Percentiles rank a stretch among this genome's conserved stretches.
phyloP scores from a whole-genome alignment of 1,140 invertebrate species.

The Polypedilum pembai region DNA sequence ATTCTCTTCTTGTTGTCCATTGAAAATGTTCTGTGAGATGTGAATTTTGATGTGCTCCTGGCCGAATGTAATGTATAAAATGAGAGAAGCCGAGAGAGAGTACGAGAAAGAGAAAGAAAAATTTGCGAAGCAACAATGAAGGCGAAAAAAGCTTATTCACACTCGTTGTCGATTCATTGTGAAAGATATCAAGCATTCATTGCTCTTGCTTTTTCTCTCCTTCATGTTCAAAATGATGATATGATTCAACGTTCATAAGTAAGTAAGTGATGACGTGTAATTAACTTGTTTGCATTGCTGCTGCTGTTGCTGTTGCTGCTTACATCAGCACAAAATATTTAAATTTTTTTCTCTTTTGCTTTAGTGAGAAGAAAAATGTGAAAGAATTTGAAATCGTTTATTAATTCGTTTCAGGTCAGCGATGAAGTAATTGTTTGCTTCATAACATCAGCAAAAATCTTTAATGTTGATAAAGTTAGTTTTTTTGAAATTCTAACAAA shows the following conservation, averaged over 20 bases:
- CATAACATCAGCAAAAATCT: no score
- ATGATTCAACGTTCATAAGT: neutral
- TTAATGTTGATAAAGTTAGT: no score
- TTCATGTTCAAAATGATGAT: neutral
- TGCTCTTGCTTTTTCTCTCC: no score
- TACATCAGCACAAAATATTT: no score
- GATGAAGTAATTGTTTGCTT: no score
- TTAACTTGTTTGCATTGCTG: neutral
- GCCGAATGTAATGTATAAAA: neutral
- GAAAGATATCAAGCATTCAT: neutral
- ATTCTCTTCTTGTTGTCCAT: no score
- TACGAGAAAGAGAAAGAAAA: neutral
- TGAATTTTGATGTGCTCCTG: conserved; percentile 10
- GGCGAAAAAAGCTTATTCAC: neutral
- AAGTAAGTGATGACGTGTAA: neutral
- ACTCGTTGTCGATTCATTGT: neutral
- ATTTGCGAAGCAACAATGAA: neutral
- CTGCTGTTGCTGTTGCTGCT: no score
- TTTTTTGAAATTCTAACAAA: no score
- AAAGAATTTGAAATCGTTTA: no score
- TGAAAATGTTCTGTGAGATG: neutral
- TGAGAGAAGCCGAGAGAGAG: conserved; percentile 15
- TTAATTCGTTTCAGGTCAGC: no score
- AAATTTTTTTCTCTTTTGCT: no score
- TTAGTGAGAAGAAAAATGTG: no score